Conservation (phyloP, 1,140 invertebrate genomes). For the Drosophila mauritiana region DNA sequence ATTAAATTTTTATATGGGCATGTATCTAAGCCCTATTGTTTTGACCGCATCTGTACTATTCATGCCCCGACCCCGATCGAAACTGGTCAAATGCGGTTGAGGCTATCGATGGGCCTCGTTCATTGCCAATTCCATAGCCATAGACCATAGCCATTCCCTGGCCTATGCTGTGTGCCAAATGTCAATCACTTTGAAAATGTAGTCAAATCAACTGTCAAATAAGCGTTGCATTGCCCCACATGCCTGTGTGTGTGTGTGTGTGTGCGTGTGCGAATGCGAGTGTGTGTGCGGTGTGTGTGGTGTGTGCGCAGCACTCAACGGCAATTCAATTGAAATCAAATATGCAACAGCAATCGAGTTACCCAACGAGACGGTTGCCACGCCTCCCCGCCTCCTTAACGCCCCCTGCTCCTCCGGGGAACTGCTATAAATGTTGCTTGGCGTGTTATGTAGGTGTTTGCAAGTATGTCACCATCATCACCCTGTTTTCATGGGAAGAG, state of each 20-base stretch:
- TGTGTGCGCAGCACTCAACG: conserved; percentile 72
- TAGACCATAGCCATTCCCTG: conserved; percentile 28
- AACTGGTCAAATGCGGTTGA: conserved; percentile 9
- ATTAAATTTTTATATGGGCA: too few relatives aligned
- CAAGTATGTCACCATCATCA: conserved; percentile 52
- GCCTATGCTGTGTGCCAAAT: conserved; percentile 67
- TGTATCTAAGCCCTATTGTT: too few relatives aligned
- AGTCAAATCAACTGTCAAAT: conserved; percentile 82
- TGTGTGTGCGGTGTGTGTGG: conserved; percentile 14
- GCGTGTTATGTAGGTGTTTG: conserved; percentile 65
- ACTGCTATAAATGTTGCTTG: conserved; percentile 70
- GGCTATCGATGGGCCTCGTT: neutral
- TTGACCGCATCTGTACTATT: neutral
- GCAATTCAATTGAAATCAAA: conserved; percentile 82
- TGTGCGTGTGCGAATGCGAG: conserved; percentile 1
- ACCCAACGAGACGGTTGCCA: conserved; percentile 56
- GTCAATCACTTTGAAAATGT: conserved; percentile 80
- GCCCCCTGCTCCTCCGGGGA: neutral
- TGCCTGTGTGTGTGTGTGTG: conserved; percentile 16
- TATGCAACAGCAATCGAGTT: conserved; percentile 81
- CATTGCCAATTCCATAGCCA: conserved; percentile 33
- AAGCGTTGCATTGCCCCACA: conserved; percentile 63
- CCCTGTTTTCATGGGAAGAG: neutral
- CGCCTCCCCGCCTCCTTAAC: neutral
- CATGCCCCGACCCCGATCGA: neutral